These are phyloP conservation scores for Pyxicephalus adspersus DNA, from an alignment of 2,113 vertebrate genomes.

Conservation along the genomic window DNA sequence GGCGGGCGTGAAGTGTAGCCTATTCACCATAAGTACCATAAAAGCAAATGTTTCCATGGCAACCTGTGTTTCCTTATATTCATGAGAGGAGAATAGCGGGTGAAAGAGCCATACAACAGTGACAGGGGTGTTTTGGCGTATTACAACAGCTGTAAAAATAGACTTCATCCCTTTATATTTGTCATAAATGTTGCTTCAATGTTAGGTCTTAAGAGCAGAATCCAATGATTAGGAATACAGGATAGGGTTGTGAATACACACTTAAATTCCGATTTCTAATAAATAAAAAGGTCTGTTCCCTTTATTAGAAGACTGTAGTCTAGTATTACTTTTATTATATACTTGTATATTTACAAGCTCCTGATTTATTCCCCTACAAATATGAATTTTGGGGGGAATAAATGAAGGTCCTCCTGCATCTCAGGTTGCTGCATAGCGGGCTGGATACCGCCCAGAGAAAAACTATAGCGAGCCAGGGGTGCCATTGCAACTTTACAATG, in stretches of 20 bases:
- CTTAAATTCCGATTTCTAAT: no score
- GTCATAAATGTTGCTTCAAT: not conserved
- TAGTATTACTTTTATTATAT: no score
- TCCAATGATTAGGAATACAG: conserved; percentile 7
- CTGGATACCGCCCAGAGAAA: no score
- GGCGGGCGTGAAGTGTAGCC: conserved; percentile 46
- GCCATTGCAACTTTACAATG: no score
- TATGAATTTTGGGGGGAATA: no score
- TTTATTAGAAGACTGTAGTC: no score
- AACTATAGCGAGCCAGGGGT: no score
- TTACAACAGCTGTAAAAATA: conserved; percentile 29
- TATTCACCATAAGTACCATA: conserved; percentile 50
- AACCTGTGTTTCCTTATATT: conserved; percentile 33
- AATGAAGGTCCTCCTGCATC: no score
- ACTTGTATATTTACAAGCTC: no score
- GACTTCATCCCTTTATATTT: not conserved
- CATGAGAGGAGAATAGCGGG: conserved; percentile 36
- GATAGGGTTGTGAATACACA: not conserved
- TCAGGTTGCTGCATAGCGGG: no score
- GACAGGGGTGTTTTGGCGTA: conserved; percentile 43
- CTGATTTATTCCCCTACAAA: no score
- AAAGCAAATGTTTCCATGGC: conserved; percentile 46
- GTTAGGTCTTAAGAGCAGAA: not conserved
- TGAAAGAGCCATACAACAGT: conserved; percentile 24
- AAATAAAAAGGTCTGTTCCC: no score